Conservation (phyloP, 2,113 vertebrate genomes). For the Chamaea fasciata region DNA sequence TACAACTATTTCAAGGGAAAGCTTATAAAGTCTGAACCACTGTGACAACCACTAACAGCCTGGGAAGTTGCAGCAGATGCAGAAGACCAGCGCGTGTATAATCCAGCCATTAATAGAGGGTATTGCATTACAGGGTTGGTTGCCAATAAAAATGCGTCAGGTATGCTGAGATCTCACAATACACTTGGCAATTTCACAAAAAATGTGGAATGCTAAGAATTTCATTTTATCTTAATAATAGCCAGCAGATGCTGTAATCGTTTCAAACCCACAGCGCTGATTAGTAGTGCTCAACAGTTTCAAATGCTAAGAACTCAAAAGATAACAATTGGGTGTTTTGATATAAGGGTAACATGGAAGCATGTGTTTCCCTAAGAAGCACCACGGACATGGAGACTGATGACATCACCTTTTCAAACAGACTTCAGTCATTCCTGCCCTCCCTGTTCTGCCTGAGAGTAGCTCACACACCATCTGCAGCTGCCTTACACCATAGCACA, state of each 20-base stretch:
- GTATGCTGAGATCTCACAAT: neutral
- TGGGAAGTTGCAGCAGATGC: neutral
- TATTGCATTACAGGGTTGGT: neutral
- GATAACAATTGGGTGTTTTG: neutral
- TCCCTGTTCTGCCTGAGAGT: neutral
- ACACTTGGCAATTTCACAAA: neutral
- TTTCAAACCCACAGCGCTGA: neutral
- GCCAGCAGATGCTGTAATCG: neutral
- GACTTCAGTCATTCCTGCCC: neutral
- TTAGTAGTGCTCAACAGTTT: neutral
- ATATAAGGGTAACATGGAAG: neutral
- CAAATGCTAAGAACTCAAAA: neutral
- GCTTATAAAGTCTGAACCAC: neutral
- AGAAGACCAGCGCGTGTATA: accelerated
- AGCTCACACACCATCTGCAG: neutral
- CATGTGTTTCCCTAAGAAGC: neutral
- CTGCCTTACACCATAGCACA: neutral
- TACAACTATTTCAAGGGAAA: neutral
- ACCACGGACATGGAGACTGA: neutral
- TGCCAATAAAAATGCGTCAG: neutral
- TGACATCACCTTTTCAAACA: neutral
- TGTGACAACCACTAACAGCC: neutral
- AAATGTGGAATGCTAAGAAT: neutral
- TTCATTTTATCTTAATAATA: slow-evolving; percentile 12
- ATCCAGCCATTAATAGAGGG: neutral